These are phyloP conservation scores for Lagenorhynchus albirostris DNA, from an alignment of 2,113 vertebrate genomes.

Conservation along the genomic window DNA sequence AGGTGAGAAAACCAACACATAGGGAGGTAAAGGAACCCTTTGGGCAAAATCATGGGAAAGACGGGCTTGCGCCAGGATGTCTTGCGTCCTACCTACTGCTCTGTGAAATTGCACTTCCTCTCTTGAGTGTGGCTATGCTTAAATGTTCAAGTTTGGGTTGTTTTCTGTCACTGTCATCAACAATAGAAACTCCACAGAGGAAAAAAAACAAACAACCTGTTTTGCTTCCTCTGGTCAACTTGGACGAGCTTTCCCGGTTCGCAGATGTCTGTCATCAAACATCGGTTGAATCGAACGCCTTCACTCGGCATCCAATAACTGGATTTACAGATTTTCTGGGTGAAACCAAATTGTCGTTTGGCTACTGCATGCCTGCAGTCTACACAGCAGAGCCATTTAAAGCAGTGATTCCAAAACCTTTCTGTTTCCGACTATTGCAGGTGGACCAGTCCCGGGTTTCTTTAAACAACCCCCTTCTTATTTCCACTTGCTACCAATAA, in stretches of 20 bases:
- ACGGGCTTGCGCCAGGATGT: fast-evolving
- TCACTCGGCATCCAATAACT: not conserved
- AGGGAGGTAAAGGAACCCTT: not conserved
- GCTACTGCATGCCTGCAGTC: fast-evolving
- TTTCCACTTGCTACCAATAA: not conserved
- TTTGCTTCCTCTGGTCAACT: not conserved
- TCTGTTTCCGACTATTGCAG: fast-evolving
- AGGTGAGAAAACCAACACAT: not conserved
- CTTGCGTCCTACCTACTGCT: fast-evolving
- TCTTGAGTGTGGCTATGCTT: fast-evolving
- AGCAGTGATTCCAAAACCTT: not conserved
- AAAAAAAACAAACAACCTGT: no score
- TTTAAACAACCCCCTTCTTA: not conserved
- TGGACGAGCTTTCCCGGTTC: not conserved
- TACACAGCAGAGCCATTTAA: not conserved
- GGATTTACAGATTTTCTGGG: not conserved
- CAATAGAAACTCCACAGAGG: fast-evolving
- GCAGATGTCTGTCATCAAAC: not conserved
- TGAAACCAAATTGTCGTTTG: not conserved
- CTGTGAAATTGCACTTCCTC: fast-evolving
- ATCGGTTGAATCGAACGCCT: not conserved
- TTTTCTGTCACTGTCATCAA: not conserved
- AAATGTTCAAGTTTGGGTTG: not conserved
- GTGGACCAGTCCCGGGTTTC: not conserved
- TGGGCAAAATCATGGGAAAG: not conserved